Evolutionary conservation across 2,888 invertebrate genomes (phyloP).

Genomic region (Aphidoletes aphidimyza): DNA sequence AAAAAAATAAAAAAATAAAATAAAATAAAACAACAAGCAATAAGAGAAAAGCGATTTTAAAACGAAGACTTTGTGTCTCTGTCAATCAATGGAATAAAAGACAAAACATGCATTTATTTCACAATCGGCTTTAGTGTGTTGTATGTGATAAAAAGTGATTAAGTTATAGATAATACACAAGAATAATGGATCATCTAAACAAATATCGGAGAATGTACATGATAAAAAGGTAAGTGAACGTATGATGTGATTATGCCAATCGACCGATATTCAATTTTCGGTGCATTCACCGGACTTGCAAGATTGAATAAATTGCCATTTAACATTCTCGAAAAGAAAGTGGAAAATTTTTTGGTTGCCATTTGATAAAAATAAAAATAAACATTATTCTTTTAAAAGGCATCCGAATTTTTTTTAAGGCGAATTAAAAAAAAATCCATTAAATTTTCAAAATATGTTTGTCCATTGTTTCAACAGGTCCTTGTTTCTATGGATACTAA

Average conservation of each 20-base stretch:
- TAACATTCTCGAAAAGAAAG: not conserved
- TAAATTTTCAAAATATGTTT: too few species aligned
- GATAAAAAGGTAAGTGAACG: conserved; percentile 50
- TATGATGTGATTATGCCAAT: not conserved
- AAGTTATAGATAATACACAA: not conserved
- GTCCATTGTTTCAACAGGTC: not conserved
- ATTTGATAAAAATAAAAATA: not conserved
- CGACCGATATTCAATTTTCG: not conserved
- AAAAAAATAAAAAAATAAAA: not conserved
- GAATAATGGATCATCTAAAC: not conserved
- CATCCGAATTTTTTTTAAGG: too few species aligned
- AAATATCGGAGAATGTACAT: conserved; percentile 18
- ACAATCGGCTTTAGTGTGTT: not conserved
- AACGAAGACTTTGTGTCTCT: not conserved
- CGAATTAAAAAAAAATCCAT: not conserved
- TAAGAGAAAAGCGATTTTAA: too few species aligned
- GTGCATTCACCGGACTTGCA: not conserved
- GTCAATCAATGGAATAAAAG: too few species aligned
- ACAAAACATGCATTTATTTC: not conserved
- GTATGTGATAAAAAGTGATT: conserved; percentile 7
- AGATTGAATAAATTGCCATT: not conserved
- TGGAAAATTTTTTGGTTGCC: not conserved
- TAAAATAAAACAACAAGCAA: too few species aligned
- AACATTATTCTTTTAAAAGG: too few species aligned
- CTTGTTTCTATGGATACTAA: not conserved